Conservation (phyloP, 2,888 invertebrate species). For the Molorchus minor region DNA sequence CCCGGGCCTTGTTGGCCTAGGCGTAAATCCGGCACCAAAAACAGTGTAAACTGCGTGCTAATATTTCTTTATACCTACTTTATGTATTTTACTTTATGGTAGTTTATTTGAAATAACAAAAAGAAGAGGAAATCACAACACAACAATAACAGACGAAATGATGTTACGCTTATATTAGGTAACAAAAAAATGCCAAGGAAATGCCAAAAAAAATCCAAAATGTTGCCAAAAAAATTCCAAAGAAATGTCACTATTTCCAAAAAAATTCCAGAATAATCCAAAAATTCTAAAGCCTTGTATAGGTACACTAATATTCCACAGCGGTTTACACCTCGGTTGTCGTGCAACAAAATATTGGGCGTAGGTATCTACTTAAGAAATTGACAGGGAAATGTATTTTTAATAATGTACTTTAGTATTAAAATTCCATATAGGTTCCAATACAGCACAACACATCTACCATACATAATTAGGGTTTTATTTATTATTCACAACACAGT, state of each 20-base stretch:
- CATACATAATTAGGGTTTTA: conserved; percentile 46
- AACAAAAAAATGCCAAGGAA: neutral
- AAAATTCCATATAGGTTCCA: conserved; percentile 42
- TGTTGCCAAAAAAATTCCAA: neutral
- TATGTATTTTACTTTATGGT: too few species aligned
- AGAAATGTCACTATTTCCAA: too few species aligned
- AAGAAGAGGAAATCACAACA: too few species aligned
- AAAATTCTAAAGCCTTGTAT: too few species aligned
- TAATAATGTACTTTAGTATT: conserved; percentile 44
- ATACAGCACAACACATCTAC: conserved; percentile 46
- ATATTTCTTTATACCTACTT: too few species aligned
- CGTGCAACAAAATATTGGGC: conserved; percentile 18
- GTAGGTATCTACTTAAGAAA: conserved; percentile 42
- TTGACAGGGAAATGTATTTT: conserved; percentile 50
- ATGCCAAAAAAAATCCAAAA: neutral
- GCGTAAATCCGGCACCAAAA: too few species aligned
- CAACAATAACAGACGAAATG: too few species aligned
- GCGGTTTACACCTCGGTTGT: neutral
- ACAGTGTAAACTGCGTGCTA: too few species aligned
- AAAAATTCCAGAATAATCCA: too few species aligned
- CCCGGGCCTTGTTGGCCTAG: too few species aligned
- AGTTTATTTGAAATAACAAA: too few species aligned
- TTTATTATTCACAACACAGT: conserved; percentile 49
- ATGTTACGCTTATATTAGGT: neutral
- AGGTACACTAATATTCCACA: too few species aligned